Conservation (phyloP, 1,140 invertebrate genomes). For the Globodera ellingtonae region DNA sequence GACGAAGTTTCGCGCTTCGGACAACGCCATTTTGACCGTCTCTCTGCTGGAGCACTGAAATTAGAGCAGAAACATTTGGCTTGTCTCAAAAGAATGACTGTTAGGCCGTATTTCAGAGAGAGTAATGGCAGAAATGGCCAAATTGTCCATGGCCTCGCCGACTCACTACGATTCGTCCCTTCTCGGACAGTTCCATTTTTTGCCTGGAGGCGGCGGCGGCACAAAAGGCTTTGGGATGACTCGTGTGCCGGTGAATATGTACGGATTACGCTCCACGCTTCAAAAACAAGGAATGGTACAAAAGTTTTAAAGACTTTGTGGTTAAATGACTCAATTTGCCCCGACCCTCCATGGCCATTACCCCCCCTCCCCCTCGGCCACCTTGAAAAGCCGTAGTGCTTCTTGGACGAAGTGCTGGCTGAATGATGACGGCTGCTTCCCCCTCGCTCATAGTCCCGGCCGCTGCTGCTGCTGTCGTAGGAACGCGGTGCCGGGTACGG, state of each 20-base stretch:
- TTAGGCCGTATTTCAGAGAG: too few relatives aligned
- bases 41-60: constrained; percentile 4
- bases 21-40: neutral
- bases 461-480: constrained; percentile 2
- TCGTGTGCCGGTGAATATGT: constrained; percentile 4
- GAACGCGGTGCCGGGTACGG: constrained; percentile 16
- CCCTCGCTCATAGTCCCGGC: neutral
- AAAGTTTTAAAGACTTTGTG: neutral
- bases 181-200: constrained; percentile 30
- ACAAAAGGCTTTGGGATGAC: constrained; percentile 14
- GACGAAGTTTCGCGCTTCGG: constrained; percentile 23
- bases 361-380: neutral
- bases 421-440: neutral
- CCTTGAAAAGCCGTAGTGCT: neutral
- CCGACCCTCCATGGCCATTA: neutral
- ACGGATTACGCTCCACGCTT: neutral
- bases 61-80: neutral
- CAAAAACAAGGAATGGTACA: neutral
- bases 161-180: constrained; percentile 20
- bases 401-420: neutral
- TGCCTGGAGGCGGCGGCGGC: constrained; percentile 17
- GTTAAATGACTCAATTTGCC: neutral
- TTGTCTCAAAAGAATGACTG: neutral
- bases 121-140: too few relatives aligned
- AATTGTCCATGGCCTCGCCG: too few relatives aligned